Evolutionary conservation across 2,113 vertebrate species (phyloP).

Genomic region (Tautogolabrus adspersus): DNA sequence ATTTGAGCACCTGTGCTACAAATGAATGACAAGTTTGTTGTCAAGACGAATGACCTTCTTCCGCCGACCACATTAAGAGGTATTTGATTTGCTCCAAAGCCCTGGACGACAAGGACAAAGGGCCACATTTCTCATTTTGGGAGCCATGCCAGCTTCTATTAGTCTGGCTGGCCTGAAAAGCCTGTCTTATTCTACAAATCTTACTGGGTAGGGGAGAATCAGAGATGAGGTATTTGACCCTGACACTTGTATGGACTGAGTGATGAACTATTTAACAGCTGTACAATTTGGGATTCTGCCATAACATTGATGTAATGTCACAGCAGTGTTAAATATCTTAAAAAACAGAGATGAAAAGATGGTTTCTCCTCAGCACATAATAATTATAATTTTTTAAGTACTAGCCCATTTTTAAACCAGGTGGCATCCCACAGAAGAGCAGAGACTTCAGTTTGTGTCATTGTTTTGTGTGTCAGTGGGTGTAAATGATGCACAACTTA

Average conservation of each 20-base stretch:
- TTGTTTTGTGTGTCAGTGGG: no score
- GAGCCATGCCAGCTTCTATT: slow-evolving; percentile 59
- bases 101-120: slow-evolving; percentile 57
- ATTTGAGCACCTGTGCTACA: slow-evolving; percentile 16
- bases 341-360: background rate
- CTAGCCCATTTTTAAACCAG: no score
- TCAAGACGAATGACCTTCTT: slow-evolving; percentile 50
- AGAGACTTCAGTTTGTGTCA: no score
- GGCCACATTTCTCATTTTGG: slow-evolving; percentile 48
- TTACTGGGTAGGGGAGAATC: slow-evolving; percentile 30
- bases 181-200: slow-evolving; percentile 34
- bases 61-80: slow-evolving; percentile 3
- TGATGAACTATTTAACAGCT: slow-evolving; percentile 19
- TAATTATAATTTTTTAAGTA: no score
- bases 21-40: slow-evolving; percentile 29
- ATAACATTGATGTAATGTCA: slow-evolving; percentile 10
- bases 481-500: no score
- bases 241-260: slow-evolving; percentile 4
- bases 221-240: slow-evolving; percentile 50
- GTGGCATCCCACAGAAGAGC: no score
- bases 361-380: background rate
- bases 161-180: slow-evolving; percentile 58
- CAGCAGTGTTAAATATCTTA: background rate
- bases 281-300: slow-evolving; percentile 9
- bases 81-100: slow-evolving; percentile 47